A percentile compares a stretch with the other conserved stretches of the same genome.
Conservation (phyloP, 2,113 vertebrate species). For the Oncorhynchus nerka region DNA sequence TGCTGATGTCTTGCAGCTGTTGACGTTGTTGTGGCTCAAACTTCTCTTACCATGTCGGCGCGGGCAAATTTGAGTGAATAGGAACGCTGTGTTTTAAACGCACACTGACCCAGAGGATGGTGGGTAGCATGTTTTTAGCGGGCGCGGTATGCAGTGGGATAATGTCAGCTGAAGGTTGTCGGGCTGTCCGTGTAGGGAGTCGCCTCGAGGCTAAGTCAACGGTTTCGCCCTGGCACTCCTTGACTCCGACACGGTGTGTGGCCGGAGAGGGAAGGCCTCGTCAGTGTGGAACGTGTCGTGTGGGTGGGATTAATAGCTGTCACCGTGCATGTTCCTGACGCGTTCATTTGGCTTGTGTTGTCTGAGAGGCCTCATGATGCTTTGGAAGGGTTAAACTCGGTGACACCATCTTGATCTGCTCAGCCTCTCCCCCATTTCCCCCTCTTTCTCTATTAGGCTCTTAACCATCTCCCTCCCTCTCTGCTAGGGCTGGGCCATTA, state of each 20-base stretch:
- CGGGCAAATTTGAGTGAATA: background rate
- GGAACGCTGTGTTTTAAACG: background rate
- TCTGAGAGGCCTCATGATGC: constrained; percentile 42
- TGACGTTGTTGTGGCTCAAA: constrained; percentile 5
- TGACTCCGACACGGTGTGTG: background rate
- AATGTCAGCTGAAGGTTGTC: too few species aligned
- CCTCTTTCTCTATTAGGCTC: constrained; percentile 19
- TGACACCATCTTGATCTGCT: constrained; percentile 14
- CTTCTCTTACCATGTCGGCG: background rate
- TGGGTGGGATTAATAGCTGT: constrained; percentile 45
- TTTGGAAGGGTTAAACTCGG: constrained; percentile 43
- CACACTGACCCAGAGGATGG: background rate
- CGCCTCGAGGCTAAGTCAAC: too few species aligned
- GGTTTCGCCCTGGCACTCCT: too few species aligned
- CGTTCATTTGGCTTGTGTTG: constrained; percentile 62
- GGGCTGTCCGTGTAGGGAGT: too few species aligned
- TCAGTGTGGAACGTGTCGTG: background rate
- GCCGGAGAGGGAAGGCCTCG: too few species aligned
- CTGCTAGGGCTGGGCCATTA: too few species aligned
- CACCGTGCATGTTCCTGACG: constrained; percentile 44
- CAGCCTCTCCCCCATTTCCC: constrained; percentile 8
- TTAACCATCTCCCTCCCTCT: constrained; percentile 13
- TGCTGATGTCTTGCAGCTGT: constrained; percentile 33
- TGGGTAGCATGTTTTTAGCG: too few species aligned
- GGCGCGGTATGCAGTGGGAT: too few species aligned